Conservation (phyloP, 2,888 invertebrate species). For the Hypolimnas misippus region DNA sequence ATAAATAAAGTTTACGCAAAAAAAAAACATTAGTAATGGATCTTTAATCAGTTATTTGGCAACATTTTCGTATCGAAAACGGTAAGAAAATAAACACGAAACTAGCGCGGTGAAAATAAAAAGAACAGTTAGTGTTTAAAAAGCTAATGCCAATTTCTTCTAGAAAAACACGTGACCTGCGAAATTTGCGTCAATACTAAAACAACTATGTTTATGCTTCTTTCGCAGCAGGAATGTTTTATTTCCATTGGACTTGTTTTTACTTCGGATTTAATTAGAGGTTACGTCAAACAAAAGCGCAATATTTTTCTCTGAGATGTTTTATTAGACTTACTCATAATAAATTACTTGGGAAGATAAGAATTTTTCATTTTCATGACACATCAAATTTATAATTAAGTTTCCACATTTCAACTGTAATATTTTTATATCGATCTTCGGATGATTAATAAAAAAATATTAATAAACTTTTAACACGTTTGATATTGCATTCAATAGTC, state of each 20-base stretch:
- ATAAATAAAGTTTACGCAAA: too few relatives aligned
- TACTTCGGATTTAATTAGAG: conserved; percentile 8
- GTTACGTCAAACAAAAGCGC: conserved; percentile 18
- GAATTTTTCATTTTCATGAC: neutral
- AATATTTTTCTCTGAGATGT: conserved; percentile 3
- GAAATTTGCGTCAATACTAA: conserved; percentile 23
- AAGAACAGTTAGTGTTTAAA: neutral
- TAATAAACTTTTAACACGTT: neutral
- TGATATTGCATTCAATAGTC: conserved; percentile 9
- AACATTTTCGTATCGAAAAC: neutral
- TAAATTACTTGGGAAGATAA: neutral
- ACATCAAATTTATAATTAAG: neutral
- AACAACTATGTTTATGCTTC: conserved; percentile 10
- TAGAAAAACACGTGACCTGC: conserved; percentile 10
- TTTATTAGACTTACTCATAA: too few relatives aligned
- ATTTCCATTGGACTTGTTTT: conserved; percentile 16
- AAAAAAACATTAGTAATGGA: neutral
- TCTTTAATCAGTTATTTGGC: neutral
- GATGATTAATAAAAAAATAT: too few relatives aligned
- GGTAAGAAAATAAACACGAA: neutral
- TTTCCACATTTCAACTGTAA: too few relatives aligned
- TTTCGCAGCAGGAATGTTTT: conserved; percentile 3
- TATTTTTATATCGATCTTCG: too few relatives aligned
- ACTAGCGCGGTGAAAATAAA: neutral
- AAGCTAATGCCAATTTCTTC: conserved; percentile 5